Percentiles rank a stretch among this genome's conserved stretches.
These are phyloP conservation scores for Sthenelais limicola DNA, from an alignment of 2,888 invertebrate genomes.

Conservation along the genomic window DNA sequence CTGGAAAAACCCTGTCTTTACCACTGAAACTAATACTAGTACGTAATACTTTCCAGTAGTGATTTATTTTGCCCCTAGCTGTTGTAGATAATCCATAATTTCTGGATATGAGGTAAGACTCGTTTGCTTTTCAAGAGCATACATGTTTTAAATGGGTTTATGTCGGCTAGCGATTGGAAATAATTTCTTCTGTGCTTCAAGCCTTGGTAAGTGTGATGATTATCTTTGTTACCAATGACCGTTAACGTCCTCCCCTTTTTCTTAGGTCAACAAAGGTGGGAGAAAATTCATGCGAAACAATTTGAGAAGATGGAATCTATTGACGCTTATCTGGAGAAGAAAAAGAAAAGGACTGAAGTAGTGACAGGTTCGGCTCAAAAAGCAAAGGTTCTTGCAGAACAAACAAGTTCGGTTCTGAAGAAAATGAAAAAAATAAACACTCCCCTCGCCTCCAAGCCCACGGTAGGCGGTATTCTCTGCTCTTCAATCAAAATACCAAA, in stretches of 20 bases:
- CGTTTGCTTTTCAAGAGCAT: too few relatives aligned
- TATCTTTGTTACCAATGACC: not conserved
- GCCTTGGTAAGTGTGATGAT: too few relatives aligned
- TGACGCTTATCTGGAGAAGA: conserved; percentile 65
- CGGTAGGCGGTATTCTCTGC: not conserved
- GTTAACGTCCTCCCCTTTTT: not conserved
- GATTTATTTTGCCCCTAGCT: too few relatives aligned
- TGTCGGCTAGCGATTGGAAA: too few relatives aligned
- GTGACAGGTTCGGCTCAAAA: conserved; percentile 39
- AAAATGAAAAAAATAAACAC: conserved; percentile 30
- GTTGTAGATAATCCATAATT: too few relatives aligned
- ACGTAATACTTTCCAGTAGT: too few relatives aligned
- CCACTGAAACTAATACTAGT: too few relatives aligned
- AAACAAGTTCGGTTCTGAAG: conserved; percentile 39
- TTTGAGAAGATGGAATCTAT: conserved; percentile 67
- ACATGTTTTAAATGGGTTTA: too few relatives aligned
- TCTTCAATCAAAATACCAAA: too few relatives aligned
- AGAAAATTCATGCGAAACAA: conserved; percentile 63
- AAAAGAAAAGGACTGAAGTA: conserved; percentile 19
- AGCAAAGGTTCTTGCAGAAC: conserved; percentile 22
- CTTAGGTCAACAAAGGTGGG: conserved; percentile 59
- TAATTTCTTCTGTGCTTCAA: too few relatives aligned
- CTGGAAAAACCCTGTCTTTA: too few relatives aligned
- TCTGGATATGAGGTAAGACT: too few relatives aligned
- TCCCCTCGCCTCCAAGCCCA: not conserved